Evolutionary conservation across 1,140 invertebrate species (phyloP).

Genomic region (Ephestia elutella): DNA sequence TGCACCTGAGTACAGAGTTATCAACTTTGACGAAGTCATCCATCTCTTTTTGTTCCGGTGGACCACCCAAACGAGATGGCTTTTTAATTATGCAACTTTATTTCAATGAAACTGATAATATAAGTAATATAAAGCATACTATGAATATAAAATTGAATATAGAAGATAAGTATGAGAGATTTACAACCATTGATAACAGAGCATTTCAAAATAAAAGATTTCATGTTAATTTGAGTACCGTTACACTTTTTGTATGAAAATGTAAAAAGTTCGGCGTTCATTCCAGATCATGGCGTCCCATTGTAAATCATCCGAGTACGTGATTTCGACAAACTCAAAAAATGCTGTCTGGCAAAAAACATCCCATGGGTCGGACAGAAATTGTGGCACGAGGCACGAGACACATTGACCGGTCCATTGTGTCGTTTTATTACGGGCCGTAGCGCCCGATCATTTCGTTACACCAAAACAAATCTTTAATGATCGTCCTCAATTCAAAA

Average conservation of each 20-base stretch:
- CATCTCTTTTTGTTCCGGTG: conserved; percentile 1
- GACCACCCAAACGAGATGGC: conserved; percentile 1
- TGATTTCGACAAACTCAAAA: conserved; percentile 46
- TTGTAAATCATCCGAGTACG: conserved; percentile 33
- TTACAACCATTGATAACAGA: background rate
- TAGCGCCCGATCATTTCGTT: conserved; percentile 48
- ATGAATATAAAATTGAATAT: background rate
- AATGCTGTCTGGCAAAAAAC: conserved; percentile 35
- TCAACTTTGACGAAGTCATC: background rate
- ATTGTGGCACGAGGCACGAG: conserved; percentile 65
- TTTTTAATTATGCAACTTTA: background rate
- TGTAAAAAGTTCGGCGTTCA: background rate
- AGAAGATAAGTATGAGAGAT: background rate
- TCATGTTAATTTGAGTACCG: background rate
- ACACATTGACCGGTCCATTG: conserved; percentile 53
- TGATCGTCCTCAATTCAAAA: background rate
- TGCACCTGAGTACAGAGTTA: background rate
- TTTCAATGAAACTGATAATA: background rate
- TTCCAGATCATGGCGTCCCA: conserved; percentile 16
- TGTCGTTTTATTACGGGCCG: conserved; percentile 48
- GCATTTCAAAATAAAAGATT: no score
- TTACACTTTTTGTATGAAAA: background rate
- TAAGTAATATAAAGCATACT: background rate
- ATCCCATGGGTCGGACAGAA: conserved; percentile 35
- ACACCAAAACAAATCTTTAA: conserved; percentile 46